Conservation (phyloP, 2,797 vertebrate species). For the Arnoldichthys spilopterus region DNA sequence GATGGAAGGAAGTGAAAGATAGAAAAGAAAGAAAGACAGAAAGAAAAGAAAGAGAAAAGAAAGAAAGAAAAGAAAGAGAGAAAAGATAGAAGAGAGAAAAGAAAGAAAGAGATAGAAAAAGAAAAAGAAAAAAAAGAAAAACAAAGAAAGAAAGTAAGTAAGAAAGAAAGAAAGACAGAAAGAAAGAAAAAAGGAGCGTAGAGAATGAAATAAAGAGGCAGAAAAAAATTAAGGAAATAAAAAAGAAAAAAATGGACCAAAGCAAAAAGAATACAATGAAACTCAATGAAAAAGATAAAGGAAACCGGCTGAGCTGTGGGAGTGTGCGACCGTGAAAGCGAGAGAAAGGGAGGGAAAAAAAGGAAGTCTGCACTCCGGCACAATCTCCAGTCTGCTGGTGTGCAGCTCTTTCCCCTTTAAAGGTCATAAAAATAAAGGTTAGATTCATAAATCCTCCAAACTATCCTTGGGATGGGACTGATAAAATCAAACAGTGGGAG, state of each 20-base stretch:
- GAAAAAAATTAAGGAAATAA: neutral
- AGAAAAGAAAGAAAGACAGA: constrained; percentile 42
- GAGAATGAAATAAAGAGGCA: no score
- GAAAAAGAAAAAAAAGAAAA: neutral
- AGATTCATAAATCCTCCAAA: constrained; percentile 70
- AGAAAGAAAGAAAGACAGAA: neutral
- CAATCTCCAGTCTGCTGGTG: constrained; percentile 50
- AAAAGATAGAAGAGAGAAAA: neutral
- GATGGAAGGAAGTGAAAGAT: neutral
- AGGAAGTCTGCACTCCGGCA: constrained; percentile 32
- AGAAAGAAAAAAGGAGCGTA: neutral
- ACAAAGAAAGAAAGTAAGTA: neutral
- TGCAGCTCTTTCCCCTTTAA: constrained; percentile 65
- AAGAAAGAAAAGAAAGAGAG: neutral
- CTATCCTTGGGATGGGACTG: constrained; percentile 62
- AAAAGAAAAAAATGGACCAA: no score
- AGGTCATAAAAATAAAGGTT: constrained; percentile 76
- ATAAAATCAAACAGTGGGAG: constrained; percentile 59
- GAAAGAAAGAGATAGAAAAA: neutral
- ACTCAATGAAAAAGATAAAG: neutral
- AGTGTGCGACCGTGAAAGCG: constrained; percentile 13
- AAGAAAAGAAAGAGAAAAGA: neutral
- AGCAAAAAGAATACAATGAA: neutral
- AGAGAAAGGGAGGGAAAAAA: constrained; percentile 41
- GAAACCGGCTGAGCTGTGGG: neutral